Conservation (phyloP, 1,140 invertebrate species). For the Reticulitermes speratus region DNA sequence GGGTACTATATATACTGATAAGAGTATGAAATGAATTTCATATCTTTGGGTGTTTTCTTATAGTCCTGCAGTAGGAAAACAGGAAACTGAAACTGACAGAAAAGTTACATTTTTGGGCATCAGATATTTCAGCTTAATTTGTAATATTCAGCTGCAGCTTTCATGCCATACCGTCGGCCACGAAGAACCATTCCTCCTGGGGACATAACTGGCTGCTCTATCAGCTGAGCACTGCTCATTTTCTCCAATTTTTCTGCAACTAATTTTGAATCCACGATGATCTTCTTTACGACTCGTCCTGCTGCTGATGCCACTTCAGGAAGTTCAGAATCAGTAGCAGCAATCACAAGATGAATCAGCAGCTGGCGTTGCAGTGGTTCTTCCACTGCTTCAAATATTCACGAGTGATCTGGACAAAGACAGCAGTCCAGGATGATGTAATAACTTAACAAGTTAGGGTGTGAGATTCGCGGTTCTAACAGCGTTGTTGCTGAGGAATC, state of each 20-base stretch:
- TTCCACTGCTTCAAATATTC: conserved; percentile 22
- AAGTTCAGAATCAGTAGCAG: conserved; percentile 22
- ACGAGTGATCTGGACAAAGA: conserved; percentile 18
- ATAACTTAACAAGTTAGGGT: too few species aligned
- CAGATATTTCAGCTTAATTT: too few species aligned
- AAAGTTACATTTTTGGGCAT: too few species aligned
- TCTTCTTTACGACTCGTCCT: conserved; percentile 20
- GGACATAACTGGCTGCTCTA: background rate
- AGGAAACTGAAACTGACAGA: too few species aligned
- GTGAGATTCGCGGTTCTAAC: too few species aligned
- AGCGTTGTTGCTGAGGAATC: too few species aligned
- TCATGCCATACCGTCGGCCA: background rate
- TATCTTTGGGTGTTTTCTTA: too few species aligned
- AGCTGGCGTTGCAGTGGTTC: conserved; percentile 3
- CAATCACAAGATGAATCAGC: background rate
- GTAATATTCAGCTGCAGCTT: too few species aligned
- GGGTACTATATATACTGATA: too few species aligned
- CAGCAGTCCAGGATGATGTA: background rate
- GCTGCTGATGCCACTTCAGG: conserved; percentile 24
- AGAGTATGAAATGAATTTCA: too few species aligned
- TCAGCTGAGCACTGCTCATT: background rate
- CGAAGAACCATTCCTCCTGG: background rate
- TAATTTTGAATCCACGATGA: conserved; percentile 19
- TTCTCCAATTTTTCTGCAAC: conserved; percentile 8
- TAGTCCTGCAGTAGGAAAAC: too few species aligned